Conservation (phyloP, 2,797 vertebrate genomes). For the Anisognathus igniventris region DNA sequence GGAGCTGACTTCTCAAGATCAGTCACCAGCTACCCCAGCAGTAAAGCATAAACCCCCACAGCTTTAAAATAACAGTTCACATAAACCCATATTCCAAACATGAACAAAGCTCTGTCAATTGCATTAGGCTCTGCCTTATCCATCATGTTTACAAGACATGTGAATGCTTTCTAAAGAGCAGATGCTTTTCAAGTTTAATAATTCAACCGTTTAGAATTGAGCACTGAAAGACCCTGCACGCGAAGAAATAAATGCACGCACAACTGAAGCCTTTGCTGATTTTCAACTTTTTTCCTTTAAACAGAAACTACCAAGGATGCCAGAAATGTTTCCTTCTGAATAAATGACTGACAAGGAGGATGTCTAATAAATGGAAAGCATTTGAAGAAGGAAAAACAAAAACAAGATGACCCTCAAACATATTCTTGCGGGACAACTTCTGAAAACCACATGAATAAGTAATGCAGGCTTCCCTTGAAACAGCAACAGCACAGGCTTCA, state of each 20-base stretch:
- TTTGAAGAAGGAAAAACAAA: slow-evolving; percentile 9
- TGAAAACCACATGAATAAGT: slow-evolving; percentile 43
- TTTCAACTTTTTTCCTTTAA: background rate
- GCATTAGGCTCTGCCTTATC: slow-evolving; percentile 54
- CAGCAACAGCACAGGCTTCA: slow-evolving; percentile 22
- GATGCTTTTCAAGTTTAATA: slow-evolving; percentile 60
- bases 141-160: slow-evolving; percentile 30
- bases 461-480: slow-evolving; percentile 12
- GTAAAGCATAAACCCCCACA: background rate
- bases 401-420: background rate
- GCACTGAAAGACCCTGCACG: slow-evolving; percentile 4
- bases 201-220: slow-evolving; percentile 20
- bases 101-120: slow-evolving; percentile 9
- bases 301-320: background rate
- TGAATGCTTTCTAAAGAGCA: slow-evolving; percentile 47
- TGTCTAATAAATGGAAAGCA: background rate
- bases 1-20: background rate
- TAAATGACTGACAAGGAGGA: background rate
- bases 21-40: background rate
- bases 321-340: background rate
- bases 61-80: background rate
- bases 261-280: background rate
- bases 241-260: background rate
- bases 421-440: background rate
- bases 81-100: background rate